Conservation (phyloP, 2,113 vertebrate species). For the Spea bombifrons region DNA sequence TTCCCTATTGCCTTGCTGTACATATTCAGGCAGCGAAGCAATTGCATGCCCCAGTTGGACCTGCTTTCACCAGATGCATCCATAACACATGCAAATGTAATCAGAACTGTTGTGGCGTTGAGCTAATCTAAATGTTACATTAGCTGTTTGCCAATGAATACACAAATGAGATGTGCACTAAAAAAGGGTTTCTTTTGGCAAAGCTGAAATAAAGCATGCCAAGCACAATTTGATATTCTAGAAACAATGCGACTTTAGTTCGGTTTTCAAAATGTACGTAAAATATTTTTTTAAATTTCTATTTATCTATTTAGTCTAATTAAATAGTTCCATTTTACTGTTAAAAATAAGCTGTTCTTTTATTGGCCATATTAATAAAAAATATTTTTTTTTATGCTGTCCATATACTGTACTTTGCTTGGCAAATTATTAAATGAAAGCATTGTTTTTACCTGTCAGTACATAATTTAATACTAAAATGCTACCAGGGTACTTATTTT, state of each 20-base stretch:
- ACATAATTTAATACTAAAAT: too few relatives aligned
- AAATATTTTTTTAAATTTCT: neutral
- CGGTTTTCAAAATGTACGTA: neutral
- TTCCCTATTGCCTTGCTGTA: constrained; percentile 9
- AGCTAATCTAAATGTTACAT: constrained; percentile 35
- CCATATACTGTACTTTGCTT: too few relatives aligned
- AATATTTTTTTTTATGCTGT: too few relatives aligned
- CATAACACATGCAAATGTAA: constrained; percentile 47
- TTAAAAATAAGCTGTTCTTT: too few relatives aligned
- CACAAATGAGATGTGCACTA: constrained; percentile 35
- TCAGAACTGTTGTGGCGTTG: constrained; percentile 33
- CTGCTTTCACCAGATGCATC: constrained; percentile 34
- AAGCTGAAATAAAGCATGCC: constrained; percentile 5
- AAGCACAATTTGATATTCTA: constrained; percentile 10
- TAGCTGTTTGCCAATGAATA: constrained; percentile 36
- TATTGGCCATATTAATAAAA: too few relatives aligned
- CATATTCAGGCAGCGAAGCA: neutral
- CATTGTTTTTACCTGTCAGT: too few relatives aligned
- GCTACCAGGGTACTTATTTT: too few relatives aligned
- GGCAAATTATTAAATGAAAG: too few relatives aligned
- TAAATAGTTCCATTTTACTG: too few relatives aligned
- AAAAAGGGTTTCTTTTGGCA: constrained; percentile 26
- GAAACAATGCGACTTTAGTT: constrained; percentile 6
- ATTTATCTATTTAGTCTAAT: neutral
- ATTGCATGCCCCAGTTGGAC: constrained; percentile 21